These are phyloP conservation scores for Ceratothoa steindachneri DNA, from an alignment of 2,888 invertebrate species.

Conservation along the genomic window DNA sequence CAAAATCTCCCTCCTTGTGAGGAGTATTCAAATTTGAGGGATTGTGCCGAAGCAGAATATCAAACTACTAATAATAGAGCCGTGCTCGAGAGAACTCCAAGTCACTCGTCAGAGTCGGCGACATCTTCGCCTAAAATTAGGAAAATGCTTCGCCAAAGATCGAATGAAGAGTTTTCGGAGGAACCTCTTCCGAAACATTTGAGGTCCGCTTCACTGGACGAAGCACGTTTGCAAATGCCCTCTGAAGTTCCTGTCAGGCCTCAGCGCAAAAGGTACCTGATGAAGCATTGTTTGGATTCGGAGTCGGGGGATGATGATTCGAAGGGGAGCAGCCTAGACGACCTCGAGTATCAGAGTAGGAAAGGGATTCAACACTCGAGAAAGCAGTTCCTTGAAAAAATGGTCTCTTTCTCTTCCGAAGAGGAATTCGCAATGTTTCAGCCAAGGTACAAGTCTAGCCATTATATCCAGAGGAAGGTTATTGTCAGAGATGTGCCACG, in stretches of 20 bases:
- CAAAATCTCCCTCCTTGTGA: neutral
- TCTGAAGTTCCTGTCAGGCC: neutral
- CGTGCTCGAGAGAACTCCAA: no score
- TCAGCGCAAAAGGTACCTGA: neutral
- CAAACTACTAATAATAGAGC: neutral
- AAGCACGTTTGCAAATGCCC: neutral
- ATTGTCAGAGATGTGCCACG: no score
- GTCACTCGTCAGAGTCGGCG: neutral
- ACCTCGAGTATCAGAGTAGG: neutral
- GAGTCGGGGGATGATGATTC: neutral
- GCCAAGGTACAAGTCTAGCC: no score
- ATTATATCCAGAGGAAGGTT: no score
- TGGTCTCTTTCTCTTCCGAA: neutral
- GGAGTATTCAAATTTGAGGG: no score
- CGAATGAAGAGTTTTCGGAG: neutral
- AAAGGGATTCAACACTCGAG: neutral
- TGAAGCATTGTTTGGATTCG: neutral
- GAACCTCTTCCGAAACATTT: neutral
- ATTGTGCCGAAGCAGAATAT: neutral
- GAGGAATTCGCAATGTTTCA: no score
- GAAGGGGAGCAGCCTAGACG: no score
- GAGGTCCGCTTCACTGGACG: neutral
- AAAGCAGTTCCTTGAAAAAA: neutral
- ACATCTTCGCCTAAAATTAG: neutral
- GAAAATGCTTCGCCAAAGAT: neutral